Base-by-base conservation (phyloP, 2,797 vertebrate genomes). In the Heterohyrax brucei region DNA sequence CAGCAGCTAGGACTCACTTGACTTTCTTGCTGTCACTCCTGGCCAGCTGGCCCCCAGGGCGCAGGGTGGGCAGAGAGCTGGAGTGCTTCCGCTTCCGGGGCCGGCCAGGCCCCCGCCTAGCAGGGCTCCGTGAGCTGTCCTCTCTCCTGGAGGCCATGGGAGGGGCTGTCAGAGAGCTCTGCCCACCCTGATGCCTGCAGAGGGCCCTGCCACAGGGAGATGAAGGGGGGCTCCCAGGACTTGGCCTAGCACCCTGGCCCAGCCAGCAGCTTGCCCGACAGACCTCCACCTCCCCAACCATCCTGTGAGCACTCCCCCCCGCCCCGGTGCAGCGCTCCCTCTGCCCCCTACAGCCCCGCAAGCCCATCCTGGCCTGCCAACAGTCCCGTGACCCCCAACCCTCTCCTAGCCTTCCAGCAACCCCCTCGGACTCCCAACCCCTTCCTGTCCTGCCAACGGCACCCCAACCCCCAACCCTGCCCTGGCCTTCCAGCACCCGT, bases 121-220 rank as follows among this genome's bases (percentile, higher is more conserved):
- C 99, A 0, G 99, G 99, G 97, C 99, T 99, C 72, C 99, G 98
- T 3, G 99, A 99, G 95, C 99, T 99, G 98, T 99, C 99, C 0
- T 99, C 99, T 96, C 99, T 99, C 98, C 99, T 99, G 98, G n/a
- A 12, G 79, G 24, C 5, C n/a, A 1, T 7, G 14, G 30, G 64
- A 16, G 59, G 7, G 78, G 82, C 0, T 4, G 7, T 97, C 94
- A 98, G 96, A 85, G 13, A 1, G 0, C 19, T 7, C 1, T 0
- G 3, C 10, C 59, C 12, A 30, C 16, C 2, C 59, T 3, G 13
- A 46, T 1, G 16, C 48, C 70, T 93, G 13, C 1, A 5, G 46
- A 84, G 50, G 50, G 22, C 53, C 53, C 21, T 30, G 24, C 50
- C 90, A 62, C 7, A 24, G 28, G 16, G 26, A 5, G 24, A 7